Conservation (phyloP, 2,797 vertebrate genomes). For the Vipera ursinii region DNA sequence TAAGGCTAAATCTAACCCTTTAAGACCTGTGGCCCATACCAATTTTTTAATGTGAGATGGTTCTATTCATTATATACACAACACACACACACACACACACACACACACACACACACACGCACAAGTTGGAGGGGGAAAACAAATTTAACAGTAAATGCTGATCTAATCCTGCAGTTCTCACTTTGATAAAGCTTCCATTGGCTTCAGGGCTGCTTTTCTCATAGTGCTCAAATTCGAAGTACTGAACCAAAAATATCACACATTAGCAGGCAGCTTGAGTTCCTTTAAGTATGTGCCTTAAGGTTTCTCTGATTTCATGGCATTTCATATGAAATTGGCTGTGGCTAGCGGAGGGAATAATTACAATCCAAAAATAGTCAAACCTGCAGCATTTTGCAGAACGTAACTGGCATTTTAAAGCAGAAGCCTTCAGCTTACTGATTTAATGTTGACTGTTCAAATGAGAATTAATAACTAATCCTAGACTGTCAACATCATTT, state of each 20-base stretch:
- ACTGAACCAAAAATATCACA: constrained; percentile 29
- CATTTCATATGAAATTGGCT: constrained; percentile 27
- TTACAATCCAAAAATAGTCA: constrained; percentile 9
- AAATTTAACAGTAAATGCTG: neutral
- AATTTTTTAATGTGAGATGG: neutral
- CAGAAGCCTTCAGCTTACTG: neutral
- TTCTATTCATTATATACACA: neutral
- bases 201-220: constrained; percentile 7
- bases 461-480: constrained; percentile 9
- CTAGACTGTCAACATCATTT: neutral
- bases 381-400: neutral
- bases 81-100: neutral
- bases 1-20: neutral
- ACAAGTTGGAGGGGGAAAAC: accelerated
- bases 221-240: neutral
- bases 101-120: neutral
- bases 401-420: constrained; percentile 24
- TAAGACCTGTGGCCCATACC: neutral
- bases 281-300: constrained; percentile 9
- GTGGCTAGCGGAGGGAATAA: constrained; percentile 3
- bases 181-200: neutral
- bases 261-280: constrained; percentile 20
- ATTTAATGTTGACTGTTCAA: constrained; percentile 3
- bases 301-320: constrained; percentile 31
- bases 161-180: neutral